Evolutionary conservation across 1,140 invertebrate species (phyloP).

Genomic region (Schlechtendalia chinensis): DNA sequence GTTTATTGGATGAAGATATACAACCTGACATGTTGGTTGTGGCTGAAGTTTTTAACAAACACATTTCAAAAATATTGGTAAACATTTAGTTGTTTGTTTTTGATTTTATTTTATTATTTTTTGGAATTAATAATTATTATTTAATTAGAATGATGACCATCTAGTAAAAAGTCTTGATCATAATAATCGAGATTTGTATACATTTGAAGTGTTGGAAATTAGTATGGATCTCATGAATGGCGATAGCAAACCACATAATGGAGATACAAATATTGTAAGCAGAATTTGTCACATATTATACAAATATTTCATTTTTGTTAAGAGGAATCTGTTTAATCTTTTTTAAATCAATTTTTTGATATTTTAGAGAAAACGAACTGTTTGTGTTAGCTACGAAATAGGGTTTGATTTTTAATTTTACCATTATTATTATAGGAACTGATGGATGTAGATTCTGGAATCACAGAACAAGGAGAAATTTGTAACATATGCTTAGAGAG

Average conservation of each 20-base stretch:
- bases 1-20: constrained; percentile 52
- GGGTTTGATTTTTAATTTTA: too few species aligned
- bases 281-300: neutral
- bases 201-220: constrained; percentile 35
- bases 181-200: constrained; percentile 41
- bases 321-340: neutral
- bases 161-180: constrained; percentile 23
- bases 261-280: constrained; percentile 7
- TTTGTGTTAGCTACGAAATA: too few species aligned
- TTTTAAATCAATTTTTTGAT: too few species aligned
- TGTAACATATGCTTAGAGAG: constrained; percentile 70
- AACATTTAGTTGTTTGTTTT: constrained; percentile 52
- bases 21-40: constrained; percentile 57
- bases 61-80: constrained; percentile 66
- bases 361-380: too few species aligned
- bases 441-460: constrained; percentile 21
- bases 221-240: neutral
- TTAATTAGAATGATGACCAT: constrained; percentile 31
- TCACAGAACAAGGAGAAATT: constrained; percentile 48
- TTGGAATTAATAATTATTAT: neutral
- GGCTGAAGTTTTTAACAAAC: constrained; percentile 67
- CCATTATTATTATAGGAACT: constrained; percentile 6
- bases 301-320: neutral
- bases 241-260: neutral
- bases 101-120: neutral